Base-by-base conservation (phyloP, 2,113 vertebrate species). In the Thinocorus orbignyianus region DNA sequence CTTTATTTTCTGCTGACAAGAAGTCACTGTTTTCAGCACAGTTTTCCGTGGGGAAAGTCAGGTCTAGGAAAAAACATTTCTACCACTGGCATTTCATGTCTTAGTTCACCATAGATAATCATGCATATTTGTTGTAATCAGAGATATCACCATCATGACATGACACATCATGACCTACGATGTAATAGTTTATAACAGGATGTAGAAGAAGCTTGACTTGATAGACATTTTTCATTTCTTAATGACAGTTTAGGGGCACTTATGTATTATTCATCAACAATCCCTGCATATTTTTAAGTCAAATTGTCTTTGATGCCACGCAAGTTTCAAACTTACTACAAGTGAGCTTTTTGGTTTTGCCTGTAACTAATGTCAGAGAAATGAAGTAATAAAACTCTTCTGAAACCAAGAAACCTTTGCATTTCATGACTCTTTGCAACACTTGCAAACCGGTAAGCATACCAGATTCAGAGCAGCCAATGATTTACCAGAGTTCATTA, bases 231-330 rank as follows among this genome's bases (percentile, higher is more conserved):
- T 92, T 94, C 61, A 93, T 87, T 92, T 94, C 86, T 64, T 96
- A 95, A 93, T 85, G 72, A 86, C 44, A 92, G 96, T 93, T 93
- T 88, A 94, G 57, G 66, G 73, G 31, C 60, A 84, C 25, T 84
- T 93, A 46, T 94, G 93, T 92, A 93, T 96, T 94, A 96, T 96
- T 96, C 88, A 96, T 94, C 44, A 42, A 44, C n/a, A 76, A 46
- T 52, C 42, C 28, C 86, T 84, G 86, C 69, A 86, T 92, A 48
- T 57, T 28, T 54, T 93, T 91, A 88, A 94, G 55, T 94, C 73
- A 93, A 76, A 81, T 60, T 0, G 2, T 46, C 80, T 94, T 86
- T 88, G 86, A 93, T 83, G 69, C 13, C 31, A 9, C 71, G 17
- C 28, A 84, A 61, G 72, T 76, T 84, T 92, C 76, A 90, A 92